phyloP scores from a whole-genome alignment of 2,113 vertebrate genomes.

The Pyrgilauda ruficollis region DNA sequence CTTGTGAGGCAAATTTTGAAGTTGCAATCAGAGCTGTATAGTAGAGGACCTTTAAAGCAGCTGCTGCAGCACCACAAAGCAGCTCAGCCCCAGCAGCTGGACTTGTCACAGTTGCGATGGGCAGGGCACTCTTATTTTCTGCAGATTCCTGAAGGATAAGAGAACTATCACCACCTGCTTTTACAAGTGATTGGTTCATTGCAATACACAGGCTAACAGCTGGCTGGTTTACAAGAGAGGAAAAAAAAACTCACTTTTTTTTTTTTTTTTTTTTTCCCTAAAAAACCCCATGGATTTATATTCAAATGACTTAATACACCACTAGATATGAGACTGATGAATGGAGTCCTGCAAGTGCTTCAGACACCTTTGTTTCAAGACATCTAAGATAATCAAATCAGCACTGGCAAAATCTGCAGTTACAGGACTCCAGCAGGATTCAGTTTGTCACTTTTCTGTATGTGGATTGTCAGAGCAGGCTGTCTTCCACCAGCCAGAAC shows the following conservation, averaged over 20 bases:
- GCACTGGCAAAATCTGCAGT: neutral
- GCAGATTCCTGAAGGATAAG: neutral
- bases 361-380: neutral
- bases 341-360: neutral
- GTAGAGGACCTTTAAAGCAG: neutral
- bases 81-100: neutral
- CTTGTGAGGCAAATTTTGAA: neutral
- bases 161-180: neutral
- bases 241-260: fast-evolving
- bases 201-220: neutral
- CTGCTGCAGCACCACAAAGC: neutral
- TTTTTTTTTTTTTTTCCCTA: neutral
- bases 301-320: neutral
- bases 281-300: neutral
- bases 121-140: neutral
- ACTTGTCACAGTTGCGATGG: neutral
- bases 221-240: neutral
- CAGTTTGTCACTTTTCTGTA: neutral
- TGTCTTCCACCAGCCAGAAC: neutral
- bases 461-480: neutral
- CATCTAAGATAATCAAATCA: neutral
- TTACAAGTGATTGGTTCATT: neutral
- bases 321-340: neutral
- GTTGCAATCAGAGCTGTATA: neutral
- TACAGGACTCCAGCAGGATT: neutral